Evolutionary conservation across 2,888 invertebrate species (phyloP).

Genomic region (Xestia c-nigrum): DNA sequence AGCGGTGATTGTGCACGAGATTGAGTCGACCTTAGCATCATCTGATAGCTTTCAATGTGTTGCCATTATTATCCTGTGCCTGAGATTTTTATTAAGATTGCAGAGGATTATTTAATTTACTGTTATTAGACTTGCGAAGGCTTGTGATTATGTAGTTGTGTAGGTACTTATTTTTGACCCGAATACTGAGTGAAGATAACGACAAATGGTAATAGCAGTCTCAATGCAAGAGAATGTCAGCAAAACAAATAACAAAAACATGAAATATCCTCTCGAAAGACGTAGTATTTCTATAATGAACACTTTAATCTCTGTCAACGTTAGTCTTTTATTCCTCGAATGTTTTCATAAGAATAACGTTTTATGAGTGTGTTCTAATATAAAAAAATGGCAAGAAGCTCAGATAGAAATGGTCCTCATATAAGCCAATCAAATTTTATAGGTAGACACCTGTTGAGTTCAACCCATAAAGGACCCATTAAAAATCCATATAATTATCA

Average conservation of each 20-base stretch:
- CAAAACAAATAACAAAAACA: not conserved
- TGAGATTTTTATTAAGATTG: conserved; percentile 44
- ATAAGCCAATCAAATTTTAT: not conserved
- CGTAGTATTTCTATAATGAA: not conserved
- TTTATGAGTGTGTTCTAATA: not conserved
- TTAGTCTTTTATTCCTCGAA: not conserved
- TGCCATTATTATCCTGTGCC: conserved; percentile 14
- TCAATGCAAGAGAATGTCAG: conserved; percentile 2
- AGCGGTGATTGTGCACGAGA: conserved; percentile 50
- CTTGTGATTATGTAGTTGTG: not conserved
- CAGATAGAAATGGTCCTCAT: not conserved
- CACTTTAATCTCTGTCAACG: not conserved
- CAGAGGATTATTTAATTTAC: conserved; percentile 19
- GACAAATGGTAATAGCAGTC: not conserved
- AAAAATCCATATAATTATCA: conserved; percentile 17
- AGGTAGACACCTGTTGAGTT: conserved; percentile 12
- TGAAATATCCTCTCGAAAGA: not conserved
- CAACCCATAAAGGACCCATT: conserved; percentile 23
- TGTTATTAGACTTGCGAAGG: conserved; percentile 7
- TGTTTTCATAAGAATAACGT: not conserved
- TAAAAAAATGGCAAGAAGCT: not conserved
- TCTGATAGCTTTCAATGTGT: conserved; percentile 56
- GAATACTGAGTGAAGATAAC: not conserved
- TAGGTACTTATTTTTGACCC: not conserved
- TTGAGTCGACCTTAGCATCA: conserved; percentile 58